Percentiles rank a stretch among this genome's conserved stretches.
Evolutionary conservation across 2,888 invertebrate species (phyloP).

Genomic region (Morpho helenor): DNA sequence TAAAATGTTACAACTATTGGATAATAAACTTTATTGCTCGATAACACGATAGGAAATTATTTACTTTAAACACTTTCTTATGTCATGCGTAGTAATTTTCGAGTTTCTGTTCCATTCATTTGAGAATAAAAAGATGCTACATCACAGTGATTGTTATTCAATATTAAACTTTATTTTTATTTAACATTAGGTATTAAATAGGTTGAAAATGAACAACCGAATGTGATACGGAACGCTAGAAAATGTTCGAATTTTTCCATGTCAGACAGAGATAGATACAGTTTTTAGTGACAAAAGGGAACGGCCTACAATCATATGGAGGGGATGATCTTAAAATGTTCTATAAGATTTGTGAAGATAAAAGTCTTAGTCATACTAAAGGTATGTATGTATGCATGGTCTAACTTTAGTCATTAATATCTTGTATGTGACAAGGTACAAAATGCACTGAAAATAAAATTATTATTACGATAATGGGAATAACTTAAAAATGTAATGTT

Average conservation of each 20-base stretch:
- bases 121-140: conserved; percentile 19
- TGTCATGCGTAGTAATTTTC: conserved; percentile 15
- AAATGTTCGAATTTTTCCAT: conserved; percentile 65
- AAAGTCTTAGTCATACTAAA: conserved; percentile 22
- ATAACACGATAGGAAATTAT: conserved; percentile 26
- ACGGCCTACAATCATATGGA: conserved; percentile 66
- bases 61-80: conserved; percentile 11
- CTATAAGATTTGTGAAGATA: conserved; percentile 35
- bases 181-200: conserved; percentile 37
- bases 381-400: conserved; percentile 6
- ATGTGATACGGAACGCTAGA: conserved; percentile 51
- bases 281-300: conserved; percentile 69
- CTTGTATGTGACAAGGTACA: no score
- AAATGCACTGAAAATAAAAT: no score
- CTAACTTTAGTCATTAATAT: no score
- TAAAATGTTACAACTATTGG: conserved; percentile 6
- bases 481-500: conserved; percentile 23
- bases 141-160: conserved; percentile 5
- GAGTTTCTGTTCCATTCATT: conserved; percentile 14
- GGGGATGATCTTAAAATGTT: conserved; percentile 75
- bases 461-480: conserved; percentile 15
- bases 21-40: conserved; percentile 12
- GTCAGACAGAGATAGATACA: conserved; percentile 66
- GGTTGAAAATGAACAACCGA: conserved; percentile 33
- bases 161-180: conserved; percentile 31